phyloP scores from a whole-genome alignment of 2,888 invertebrate species.

The Trissolcus brochymenae region DNA sequence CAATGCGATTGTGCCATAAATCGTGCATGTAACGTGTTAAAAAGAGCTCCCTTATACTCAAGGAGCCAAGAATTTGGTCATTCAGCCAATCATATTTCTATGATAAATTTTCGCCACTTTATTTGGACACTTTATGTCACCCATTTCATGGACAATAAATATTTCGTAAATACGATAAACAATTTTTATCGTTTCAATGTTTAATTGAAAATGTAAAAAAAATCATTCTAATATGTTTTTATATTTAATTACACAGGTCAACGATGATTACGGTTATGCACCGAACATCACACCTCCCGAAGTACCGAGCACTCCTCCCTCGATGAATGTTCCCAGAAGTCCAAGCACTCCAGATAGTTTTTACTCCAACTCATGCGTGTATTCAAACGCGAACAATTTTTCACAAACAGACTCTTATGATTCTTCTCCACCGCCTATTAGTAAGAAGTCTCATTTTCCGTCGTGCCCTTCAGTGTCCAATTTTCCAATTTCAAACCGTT shows the following conservation, averaged over 20 bases:
- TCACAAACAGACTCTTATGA: slow-evolving; percentile 60
- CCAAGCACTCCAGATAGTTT: slow-evolving; percentile 70
- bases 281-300: slow-evolving; percentile 23
- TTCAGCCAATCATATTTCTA: slow-evolving; percentile 13
- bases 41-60: slow-evolving; percentile 3
- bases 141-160: too few relatives aligned
- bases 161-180: not conserved
- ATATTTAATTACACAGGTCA: not conserved
- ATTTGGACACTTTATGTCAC: too few relatives aligned
- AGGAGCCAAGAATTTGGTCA: slow-evolving; percentile 39
- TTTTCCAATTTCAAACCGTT: slow-evolving; percentile 60
- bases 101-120: too few relatives aligned
- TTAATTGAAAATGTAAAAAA: not conserved
- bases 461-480: slow-evolving; percentile 55
- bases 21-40: slow-evolving; percentile 10
- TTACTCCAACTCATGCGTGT: slow-evolving; percentile 68
- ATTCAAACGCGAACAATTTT: slow-evolving; percentile 64
- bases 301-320: slow-evolving; percentile 69
- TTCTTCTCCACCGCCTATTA: slow-evolving; percentile 57
- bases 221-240: not conserved
- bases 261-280: slow-evolving; percentile 18
- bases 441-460: slow-evolving; percentile 57
- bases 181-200: not conserved
- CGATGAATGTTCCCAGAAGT: slow-evolving; percentile 68
- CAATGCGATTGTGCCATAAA: slow-evolving; percentile 30